Conservation (phyloP, 2,888 invertebrate species). For the Nemotelus nigrinus region DNA sequence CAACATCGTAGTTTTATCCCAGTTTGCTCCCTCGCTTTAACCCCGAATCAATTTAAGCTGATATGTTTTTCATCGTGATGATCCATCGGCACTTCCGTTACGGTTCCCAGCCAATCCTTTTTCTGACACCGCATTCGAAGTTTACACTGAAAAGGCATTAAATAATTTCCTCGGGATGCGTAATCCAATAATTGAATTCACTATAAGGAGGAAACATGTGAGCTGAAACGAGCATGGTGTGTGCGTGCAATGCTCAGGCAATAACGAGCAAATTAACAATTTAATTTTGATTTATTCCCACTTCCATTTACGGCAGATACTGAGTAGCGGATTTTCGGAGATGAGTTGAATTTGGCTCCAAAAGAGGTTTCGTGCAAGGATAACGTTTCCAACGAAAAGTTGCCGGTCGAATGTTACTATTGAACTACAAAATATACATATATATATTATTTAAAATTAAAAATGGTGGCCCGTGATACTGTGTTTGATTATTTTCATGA, state of each 20-base stretch:
- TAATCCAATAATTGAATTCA: conserved; percentile 32
- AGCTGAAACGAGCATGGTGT: conserved; percentile 7
- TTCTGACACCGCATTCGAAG: neutral
- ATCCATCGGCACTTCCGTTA: neutral
- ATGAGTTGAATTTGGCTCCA: no score
- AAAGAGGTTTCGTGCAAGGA: no score
- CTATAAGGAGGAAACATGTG: conserved; percentile 20
- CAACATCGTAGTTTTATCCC: no score
- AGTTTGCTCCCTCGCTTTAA: neutral
- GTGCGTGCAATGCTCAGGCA: conserved; percentile 6
- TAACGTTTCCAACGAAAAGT: no score
- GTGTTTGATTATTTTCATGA: no score
- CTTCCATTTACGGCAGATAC: neutral
- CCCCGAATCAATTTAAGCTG: neutral
- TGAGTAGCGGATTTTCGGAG: neutral
- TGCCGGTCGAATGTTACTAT: no score
- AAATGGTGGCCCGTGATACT: no score
- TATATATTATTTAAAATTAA: no score
- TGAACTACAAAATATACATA: no score
- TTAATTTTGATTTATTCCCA: conserved; percentile 32
- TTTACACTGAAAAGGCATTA: conserved; percentile 41
- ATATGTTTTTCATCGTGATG: neutral
- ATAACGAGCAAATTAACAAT: conserved; percentile 24
- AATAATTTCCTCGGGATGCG: conserved; percentile 38
- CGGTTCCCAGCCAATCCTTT: neutral